Evolutionary conservation across 1,140 invertebrate species (phyloP), one percentile per base, ranked within the genome.

Genomic region (Drosophila tsacasi): DNA sequence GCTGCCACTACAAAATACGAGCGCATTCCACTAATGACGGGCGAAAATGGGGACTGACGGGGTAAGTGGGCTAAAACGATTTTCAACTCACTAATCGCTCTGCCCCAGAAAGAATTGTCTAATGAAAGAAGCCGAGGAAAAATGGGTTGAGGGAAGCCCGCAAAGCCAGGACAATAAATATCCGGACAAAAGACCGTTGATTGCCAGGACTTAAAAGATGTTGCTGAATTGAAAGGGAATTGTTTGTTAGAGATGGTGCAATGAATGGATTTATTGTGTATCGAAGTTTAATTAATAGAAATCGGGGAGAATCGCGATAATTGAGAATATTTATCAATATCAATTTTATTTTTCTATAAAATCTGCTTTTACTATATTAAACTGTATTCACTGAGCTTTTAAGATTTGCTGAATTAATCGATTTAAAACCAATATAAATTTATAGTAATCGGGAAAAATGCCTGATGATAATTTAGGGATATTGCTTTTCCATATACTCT

Each of bases 1-100:
- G 75, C 49, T 77, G 57, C 37, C 72, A 54, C 59, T 44, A 37
- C 49, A 49, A 68, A 68, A 68, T 52, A 42, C 40, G 57, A 77
- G 66, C 54, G 27, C 46, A 44, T 52, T 67, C 63, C 64, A 46
- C 76, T 76, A 77, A 77, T 77, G 75, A 77, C 73, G 40, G 61
- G 23, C 47, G 15, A 21, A 23, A 23, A 15, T 3, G 23, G 17
- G 32, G 5, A 21, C 10, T 27, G n/a, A 10, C 15, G 25, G 50
- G 19, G 57, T 64, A 76, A 58, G 42, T 73, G 73, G 72, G 74
- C 62, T 76, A 77, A 77, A 77, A 42, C 75, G 57, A 69, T 77
- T 78, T 68, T 40, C 75, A 69, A 50, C 75, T 62, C n/a, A 78
- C 75, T 78, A 78, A 78, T 78, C 75, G 75, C 54, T 78, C 19